Conservation (phyloP, 2,888 invertebrate species). For the Torymus tubicola region DNA sequence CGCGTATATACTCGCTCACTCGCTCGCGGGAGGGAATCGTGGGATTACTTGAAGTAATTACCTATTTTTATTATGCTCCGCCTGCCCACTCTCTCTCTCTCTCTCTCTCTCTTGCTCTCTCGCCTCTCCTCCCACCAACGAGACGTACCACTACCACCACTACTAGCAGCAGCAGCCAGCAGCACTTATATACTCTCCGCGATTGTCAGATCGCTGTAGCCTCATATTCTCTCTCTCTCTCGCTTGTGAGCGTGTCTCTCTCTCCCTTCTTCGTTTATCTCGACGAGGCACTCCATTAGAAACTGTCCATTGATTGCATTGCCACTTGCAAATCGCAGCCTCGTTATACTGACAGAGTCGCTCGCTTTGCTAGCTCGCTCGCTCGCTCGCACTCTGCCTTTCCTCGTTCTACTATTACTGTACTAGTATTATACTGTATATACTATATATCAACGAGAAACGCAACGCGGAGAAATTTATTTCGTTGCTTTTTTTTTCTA, state of each 20-base stretch:
- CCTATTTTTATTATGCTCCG: conserved; percentile 76
- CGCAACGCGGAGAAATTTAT: conserved; percentile 33
- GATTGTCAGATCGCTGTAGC: conserved; percentile 47
- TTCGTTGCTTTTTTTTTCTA: conserved; percentile 30
- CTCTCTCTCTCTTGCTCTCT: conserved; percentile 47
- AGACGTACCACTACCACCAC: neutral
- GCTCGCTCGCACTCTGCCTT: conserved; percentile 7
- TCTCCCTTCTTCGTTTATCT: conserved; percentile 51
- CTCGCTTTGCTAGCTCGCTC: conserved; percentile 27
- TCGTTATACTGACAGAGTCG: conserved; percentile 50
- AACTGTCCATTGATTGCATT: conserved; percentile 59
- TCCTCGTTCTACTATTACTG: neutral
- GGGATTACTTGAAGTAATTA: conserved; percentile 75
- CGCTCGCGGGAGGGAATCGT: conserved; percentile 60
- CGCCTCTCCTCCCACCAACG: conserved; percentile 15
- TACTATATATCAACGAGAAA: neutral
- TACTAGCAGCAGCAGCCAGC: neutral
- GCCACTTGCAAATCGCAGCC: conserved; percentile 57
- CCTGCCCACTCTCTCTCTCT: conserved; percentile 62
- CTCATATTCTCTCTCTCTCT: conserved; percentile 38
- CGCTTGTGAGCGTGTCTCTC: too few relatives aligned
- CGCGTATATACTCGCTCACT: neutral
- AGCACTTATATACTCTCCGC: conserved; percentile 13
- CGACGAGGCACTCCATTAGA: conserved; percentile 57
- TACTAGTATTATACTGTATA: too few relatives aligned